Percentiles rank a stretch among this genome's conserved stretches.
Evolutionary conservation across 2,113 vertebrate species (phyloP).

Genomic region (Otocyon megalotis): DNA sequence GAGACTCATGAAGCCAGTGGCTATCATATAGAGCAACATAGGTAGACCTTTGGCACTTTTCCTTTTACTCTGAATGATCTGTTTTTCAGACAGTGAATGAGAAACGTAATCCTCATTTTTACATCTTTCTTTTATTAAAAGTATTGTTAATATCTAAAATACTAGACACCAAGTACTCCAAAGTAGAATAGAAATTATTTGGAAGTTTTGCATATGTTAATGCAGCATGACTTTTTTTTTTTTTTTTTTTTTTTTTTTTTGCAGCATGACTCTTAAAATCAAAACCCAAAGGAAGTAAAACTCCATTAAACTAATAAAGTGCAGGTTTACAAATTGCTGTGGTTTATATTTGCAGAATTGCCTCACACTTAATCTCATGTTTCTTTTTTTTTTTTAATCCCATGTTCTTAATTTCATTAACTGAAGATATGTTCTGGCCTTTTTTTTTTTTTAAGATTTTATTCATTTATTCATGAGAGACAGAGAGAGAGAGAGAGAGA

Average conservation of each 20-base stretch:
- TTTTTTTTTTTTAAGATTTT: background rate
- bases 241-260: too few relatives aligned
- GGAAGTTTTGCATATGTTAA: background rate
- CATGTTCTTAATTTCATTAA: background rate
- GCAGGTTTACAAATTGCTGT: background rate
- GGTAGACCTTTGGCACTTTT: background rate
- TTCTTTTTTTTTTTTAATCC: background rate
- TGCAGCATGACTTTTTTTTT: background rate
- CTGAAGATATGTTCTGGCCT: background rate
- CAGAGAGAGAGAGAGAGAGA: too few relatives aligned
- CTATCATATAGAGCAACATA: rapidly evolving
- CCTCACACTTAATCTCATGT: background rate
- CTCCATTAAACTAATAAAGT: background rate
- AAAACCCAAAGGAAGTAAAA: background rate
- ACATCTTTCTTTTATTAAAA: background rate
- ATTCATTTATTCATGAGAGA: too few relatives aligned
- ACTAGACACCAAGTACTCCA: background rate
- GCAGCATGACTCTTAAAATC: background rate
- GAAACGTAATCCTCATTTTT: background rate
- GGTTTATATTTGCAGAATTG: background rate
- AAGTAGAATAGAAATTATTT: background rate
- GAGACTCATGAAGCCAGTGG: background rate
- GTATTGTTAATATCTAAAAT: background rate
- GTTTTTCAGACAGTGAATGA: background rate
- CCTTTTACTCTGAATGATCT: background rate